A percentile compares a stretch with the other conserved stretches of the same genome.
These are phyloP conservation scores for Puntigrus tetrazona DNA, from an alignment of 2,113 vertebrate species.

Conservation along the genomic window DNA sequence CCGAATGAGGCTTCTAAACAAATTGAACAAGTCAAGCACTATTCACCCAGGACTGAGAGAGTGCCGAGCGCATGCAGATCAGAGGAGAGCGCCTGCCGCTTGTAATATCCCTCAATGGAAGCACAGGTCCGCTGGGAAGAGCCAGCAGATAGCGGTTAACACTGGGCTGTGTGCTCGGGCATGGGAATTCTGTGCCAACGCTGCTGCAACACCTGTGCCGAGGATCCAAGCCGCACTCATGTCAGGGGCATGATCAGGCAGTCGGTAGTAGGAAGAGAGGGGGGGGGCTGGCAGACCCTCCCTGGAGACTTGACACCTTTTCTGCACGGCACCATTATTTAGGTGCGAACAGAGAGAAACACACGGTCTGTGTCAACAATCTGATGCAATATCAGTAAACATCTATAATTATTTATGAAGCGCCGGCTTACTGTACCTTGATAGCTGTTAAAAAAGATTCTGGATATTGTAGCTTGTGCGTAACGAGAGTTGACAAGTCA, in stretches of 20 bases:
- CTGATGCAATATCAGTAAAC: constrained; percentile 78
- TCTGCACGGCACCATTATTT: constrained; percentile 74
- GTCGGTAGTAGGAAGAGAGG: too few relatives aligned
- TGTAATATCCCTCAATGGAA: constrained; percentile 79
- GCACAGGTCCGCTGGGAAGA: constrained; percentile 70
- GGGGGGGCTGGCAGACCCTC: constrained; percentile 65
- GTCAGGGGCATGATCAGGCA: constrained; percentile 41
- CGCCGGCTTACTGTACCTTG: constrained; percentile 53
- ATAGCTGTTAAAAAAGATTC: not conserved
- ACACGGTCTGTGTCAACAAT: constrained; percentile 71
- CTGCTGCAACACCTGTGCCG: constrained; percentile 78
- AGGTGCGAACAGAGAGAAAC: constrained; percentile 71
- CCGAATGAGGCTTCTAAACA: constrained; percentile 79
- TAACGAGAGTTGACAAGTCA: constrained; percentile 12
- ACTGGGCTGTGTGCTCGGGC: constrained; percentile 60
- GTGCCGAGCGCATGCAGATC: constrained; percentile 76
- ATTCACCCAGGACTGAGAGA: constrained; percentile 80
- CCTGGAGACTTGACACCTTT: constrained; percentile 79
- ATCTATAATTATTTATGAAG: constrained; percentile 67
- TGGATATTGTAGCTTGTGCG: constrained; percentile 18
- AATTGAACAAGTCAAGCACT: constrained; percentile 86
- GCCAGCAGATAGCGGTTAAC: constrained; percentile 69
- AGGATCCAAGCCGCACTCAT: constrained; percentile 31
- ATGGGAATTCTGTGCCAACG: constrained; percentile 72
- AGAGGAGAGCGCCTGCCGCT: constrained; percentile 77